phyloP scores from a whole-genome alignment of 2,113 vertebrate species.

The Sceloporus tristichus region DNA sequence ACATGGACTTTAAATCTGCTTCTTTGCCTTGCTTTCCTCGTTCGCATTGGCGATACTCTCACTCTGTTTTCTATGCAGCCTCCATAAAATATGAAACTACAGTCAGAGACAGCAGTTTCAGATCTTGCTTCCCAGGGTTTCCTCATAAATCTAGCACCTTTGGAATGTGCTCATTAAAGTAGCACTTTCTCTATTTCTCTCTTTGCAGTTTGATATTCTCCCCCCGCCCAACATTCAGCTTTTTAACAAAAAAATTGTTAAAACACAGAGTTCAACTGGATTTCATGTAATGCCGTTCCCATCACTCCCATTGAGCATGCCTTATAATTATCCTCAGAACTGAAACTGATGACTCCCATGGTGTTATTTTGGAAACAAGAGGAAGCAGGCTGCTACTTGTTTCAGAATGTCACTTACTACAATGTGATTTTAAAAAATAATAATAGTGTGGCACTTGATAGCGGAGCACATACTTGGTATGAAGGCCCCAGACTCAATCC shows the following conservation, averaged over 20 bases:
- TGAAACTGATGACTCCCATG: conserved; percentile 28
- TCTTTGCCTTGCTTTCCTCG: conserved; percentile 48
- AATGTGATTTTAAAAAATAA: conserved; percentile 12
- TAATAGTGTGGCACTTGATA: background rate
- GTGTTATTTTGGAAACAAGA: conserved; percentile 57
- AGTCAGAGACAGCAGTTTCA: conserved; percentile 75
- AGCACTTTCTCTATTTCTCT: conserved; percentile 60
- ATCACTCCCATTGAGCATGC: conserved; percentile 59
- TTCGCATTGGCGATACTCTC: conserved; percentile 58
- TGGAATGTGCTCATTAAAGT: conserved; percentile 79
- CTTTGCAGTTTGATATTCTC: conserved; percentile 70
- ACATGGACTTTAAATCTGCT: conserved; percentile 51
- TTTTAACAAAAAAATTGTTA: conserved; percentile 9
- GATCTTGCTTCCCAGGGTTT: conserved; percentile 74
- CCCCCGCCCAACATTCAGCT: conserved; percentile 44
- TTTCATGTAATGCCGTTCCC: conserved; percentile 62
- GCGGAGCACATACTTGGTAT: background rate
- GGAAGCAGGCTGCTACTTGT: conserved; percentile 64
- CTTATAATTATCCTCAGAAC: background rate
- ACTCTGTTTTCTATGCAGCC: conserved; percentile 72
- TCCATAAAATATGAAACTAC: conserved; percentile 73
- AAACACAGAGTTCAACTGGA: conserved; percentile 73
- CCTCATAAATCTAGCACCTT: conserved; percentile 77
- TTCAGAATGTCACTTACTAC: conserved; percentile 70
- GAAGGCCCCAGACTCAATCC: background rate